Evolutionary conservation across 2,888 invertebrate species (phyloP), one percentile per base, ranked within the genome.

Genomic region (Oasisia sp.): DNA sequence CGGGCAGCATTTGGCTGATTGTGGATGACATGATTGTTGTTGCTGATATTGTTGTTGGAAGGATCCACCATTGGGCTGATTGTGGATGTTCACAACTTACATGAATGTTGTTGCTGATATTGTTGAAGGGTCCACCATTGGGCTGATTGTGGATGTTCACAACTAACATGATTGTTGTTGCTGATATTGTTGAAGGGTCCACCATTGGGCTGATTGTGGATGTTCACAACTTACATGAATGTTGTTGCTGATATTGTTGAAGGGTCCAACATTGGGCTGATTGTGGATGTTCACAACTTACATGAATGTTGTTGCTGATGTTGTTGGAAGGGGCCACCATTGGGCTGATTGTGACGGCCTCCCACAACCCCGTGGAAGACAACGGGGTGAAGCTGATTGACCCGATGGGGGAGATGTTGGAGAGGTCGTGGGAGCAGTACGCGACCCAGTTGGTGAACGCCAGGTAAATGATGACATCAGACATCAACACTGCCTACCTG

Each of bases 281-380:
- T 14, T n/a, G 38, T 32, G 32, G 7, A 9, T n/a, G 44, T 56
- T 45, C 5, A 7, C 32, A 45, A 11, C 32, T 56, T 14, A 8
- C 89, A 89, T n/a, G n/a, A n/a, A n/a, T n/a, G 74, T 89, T 32
- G 9, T 92, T 92, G 32, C 44, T 90, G 45, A 9, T 44, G 32
- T 27, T 32, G 32, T 92, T 91, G 5, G 14, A 74, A 94, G 93
- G 94, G 93, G 95, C 95, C 0, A 95, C 95, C 1, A 95, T 96
- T 92, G 99, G 99, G 90, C 97, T 99, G n/a, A 99, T 99, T 99
- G 98, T 99, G 93, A 99, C 99, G 0, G 99, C 99, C 0, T 99
- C 99, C 0, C 99, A 99, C 96, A 99, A 99, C 97, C 98, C 99
- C 90, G 99, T 98, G 96, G 98, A 98, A 0, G 99, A 99, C 96